Conservation (phyloP, 2,888 invertebrate species). For the Pollenia griseotomentosa region DNA sequence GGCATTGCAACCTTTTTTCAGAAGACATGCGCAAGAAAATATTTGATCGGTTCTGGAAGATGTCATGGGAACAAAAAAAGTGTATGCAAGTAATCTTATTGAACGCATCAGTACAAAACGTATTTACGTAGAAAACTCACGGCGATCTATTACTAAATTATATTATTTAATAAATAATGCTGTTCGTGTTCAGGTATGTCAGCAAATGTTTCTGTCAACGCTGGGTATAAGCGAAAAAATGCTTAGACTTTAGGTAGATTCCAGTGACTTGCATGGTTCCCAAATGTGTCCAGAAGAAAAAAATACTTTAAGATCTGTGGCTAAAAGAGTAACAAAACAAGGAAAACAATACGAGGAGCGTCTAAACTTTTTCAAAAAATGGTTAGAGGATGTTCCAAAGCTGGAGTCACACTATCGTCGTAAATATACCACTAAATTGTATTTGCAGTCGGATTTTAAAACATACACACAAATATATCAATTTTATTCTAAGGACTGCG, state of each 20-base stretch:
- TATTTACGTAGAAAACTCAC: conserved; percentile 41
- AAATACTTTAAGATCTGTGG: neutral
- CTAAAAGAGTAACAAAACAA: conserved; percentile 33
- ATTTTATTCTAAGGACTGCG: neutral
- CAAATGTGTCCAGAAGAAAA: conserved; percentile 30
- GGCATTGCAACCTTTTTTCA: conserved; percentile 47
- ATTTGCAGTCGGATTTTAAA: conserved; percentile 41
- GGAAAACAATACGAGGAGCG: neutral
- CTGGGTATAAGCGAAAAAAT: conserved; percentile 28
- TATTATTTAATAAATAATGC: conserved; percentile 37
- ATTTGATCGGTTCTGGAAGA: conserved; percentile 55
- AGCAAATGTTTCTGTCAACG: conserved; percentile 33
- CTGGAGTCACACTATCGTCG: conserved; percentile 49
- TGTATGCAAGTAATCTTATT: conserved; percentile 44
- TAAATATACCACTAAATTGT: conserved; percentile 37
- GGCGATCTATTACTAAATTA: conserved; percentile 24
- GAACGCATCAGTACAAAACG: conserved; percentile 25
- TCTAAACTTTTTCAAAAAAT: conserved; percentile 16
- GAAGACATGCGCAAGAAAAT: conserved; percentile 57
- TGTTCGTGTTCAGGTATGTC: conserved; percentile 29
- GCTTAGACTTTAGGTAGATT: conserved; percentile 21
- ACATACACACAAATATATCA: conserved; percentile 34
- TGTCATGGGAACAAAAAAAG: conserved; percentile 47
- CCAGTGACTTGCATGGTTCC: conserved; percentile 22
- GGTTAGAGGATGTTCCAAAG: conserved; percentile 46